phyloP scores from a whole-genome alignment of 2,888 invertebrate genomes.

The Pristionchus mayeri region DNA sequence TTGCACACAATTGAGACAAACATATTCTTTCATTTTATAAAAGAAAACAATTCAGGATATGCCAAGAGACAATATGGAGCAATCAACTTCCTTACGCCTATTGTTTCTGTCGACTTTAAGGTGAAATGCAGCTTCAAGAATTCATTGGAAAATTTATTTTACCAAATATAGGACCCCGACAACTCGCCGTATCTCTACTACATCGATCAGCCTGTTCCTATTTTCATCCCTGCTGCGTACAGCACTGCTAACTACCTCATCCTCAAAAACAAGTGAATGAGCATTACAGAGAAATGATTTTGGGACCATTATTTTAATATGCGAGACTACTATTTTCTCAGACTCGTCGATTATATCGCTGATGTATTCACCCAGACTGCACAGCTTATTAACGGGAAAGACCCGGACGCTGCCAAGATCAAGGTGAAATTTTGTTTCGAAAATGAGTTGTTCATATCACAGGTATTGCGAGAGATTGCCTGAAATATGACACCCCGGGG shows the following conservation, averaged over 20 bases:
- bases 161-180: constrained; percentile 52
- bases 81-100: constrained; percentile 56
- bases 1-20: background rate
- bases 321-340: no score
- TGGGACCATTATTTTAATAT: no score
- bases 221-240: constrained; percentile 1
- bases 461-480: background rate
- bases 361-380: background rate
- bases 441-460: background rate
- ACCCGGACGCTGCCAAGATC: no score
- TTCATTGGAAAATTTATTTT: background rate
- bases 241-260: background rate
- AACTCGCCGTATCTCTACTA: constrained; percentile 50
- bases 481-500: background rate
- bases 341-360: background rate
- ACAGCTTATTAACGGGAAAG: no score
- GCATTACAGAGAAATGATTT: no score
- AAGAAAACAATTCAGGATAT: background rate
- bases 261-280: no score
- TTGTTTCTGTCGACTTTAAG: constrained; percentile 70
- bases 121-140: constrained; percentile 37
- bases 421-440: no score
- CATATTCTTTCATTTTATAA: no score
- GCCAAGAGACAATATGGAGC: constrained; percentile 53
- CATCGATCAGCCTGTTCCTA: constrained; percentile 68